Evolutionary conservation across 2,113 vertebrate species (phyloP).

Genomic region (Polypterus bichir): DNA sequence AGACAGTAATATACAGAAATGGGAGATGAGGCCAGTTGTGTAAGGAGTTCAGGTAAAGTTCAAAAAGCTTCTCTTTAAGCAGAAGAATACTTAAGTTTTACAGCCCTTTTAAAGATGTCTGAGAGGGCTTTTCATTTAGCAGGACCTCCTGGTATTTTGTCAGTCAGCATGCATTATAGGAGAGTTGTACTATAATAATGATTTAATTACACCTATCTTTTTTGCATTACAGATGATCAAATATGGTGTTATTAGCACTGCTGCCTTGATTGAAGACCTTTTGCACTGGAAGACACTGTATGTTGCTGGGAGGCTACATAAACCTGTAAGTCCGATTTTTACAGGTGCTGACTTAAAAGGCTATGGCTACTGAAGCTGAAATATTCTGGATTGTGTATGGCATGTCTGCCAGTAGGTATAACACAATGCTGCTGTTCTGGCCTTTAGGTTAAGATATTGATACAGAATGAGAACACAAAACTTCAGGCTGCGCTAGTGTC

Average conservation of each 20-base stretch:
- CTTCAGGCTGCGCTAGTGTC: slow-evolving; percentile 62
- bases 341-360: not conserved
- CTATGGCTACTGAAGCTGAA: not conserved
- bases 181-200: too few species aligned
- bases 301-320: slow-evolving; percentile 82
- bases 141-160: too few species aligned
- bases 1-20: too few species aligned
- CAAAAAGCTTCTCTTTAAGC: too few species aligned
- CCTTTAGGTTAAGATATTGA: slow-evolving; percentile 74
- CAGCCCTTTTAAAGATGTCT: too few species aligned
- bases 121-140: too few species aligned
- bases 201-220: not conserved
- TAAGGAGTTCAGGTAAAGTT: too few species aligned
- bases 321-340: slow-evolving; percentile 60
- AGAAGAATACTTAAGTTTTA: too few species aligned
- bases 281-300: slow-evolving; percentile 85
- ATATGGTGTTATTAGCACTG: slow-evolving; percentile 84
- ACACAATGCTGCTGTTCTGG: not conserved
- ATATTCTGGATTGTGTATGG: not conserved
- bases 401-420: not conserved
- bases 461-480: slow-evolving; percentile 60
- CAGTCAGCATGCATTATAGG: too few species aligned
- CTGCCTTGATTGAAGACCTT: slow-evolving; percentile 72
- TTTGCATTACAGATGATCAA: slow-evolving; percentile 69
- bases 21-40: too few species aligned